These are phyloP conservation scores for Nothoprocta perdicaria DNA, from an alignment of 2,113 vertebrate genomes.

Conservation along the genomic window DNA sequence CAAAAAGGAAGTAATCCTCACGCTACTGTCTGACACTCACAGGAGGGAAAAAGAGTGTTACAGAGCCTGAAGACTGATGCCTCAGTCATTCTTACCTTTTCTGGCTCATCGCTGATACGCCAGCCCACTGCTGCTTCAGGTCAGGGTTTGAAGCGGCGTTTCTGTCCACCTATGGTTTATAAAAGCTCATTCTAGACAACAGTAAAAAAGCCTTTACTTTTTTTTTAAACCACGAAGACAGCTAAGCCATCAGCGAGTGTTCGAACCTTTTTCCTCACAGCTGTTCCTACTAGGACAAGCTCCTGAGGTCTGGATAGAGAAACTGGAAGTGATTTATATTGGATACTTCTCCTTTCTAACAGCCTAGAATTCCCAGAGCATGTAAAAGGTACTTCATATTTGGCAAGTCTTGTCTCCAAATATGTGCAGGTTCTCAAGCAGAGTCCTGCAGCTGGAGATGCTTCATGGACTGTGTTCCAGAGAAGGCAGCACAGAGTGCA, in stretches of 20 bases:
- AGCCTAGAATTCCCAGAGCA: neutral
- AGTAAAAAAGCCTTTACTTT: neutral
- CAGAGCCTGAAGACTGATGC: neutral
- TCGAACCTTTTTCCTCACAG: neutral
- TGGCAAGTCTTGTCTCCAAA: neutral
- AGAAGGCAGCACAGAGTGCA: neutral
- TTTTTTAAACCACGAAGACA: neutral
- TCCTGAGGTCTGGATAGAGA: neutral
- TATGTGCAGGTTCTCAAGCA: neutral
- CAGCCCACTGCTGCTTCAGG: conserved; percentile 51
- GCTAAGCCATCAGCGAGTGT: neutral
- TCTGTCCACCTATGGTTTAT: conserved; percentile 34
- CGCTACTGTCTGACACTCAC: neutral
- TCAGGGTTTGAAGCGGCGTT: conserved; percentile 1
- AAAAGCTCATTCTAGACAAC: neutral
- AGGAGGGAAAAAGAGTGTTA: neutral
- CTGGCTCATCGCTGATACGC: conserved; percentile 12
- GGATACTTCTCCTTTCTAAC: neutral
- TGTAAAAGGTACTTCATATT: conserved; percentile 5
- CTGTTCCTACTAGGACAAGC: neutral
- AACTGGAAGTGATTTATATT: neutral
- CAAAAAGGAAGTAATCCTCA: neutral
- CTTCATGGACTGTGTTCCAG: neutral
- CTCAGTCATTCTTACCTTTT: conserved; percentile 49
- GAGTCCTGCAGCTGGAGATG: neutral